Base-by-base conservation (phyloP, 2,113 vertebrate genomes). In the Epinephelus lanceolatus region DNA sequence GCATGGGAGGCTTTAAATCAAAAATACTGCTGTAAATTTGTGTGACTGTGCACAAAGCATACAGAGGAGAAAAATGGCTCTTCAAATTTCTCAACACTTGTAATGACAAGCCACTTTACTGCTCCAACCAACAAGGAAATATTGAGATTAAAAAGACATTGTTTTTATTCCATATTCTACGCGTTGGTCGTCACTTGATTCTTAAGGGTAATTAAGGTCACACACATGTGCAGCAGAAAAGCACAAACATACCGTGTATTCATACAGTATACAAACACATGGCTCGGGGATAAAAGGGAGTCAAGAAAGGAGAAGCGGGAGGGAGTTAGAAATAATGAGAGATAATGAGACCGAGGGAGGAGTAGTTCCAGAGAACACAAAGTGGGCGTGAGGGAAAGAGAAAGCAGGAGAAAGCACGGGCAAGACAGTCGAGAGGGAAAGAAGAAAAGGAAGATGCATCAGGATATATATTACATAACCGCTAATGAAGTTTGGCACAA, bases 341-440 rank as follows among this genome's bases (percentile, higher is more conserved):
- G 90, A 89, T 91, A 88, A 94, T 86, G 80, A 86, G 75, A 71
- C 1, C 1, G 68, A 70, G 68, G 85, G 90, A 83, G 88, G 90
- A 88, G 84, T 23, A 47, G 52, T 59, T 80, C 73, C 69, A 83
- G 77, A 74, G 83, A 81, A 81, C 23, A 76, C n/a, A 78, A 30
- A 78, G 65, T 71, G 84, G 68, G 81, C 14, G 63, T 62, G 74
- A 85, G 71, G 53, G 40, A 76, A 70, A 76, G 27, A 52, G 61
- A 47, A 7, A 27, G 37, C 23, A 37, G 21, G 68, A 85, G 67
- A 68, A 68, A 76, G 12, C 6, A 19, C 62, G 62, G 37, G 56
- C 55, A 71, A 17, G 70, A 77, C 37, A 25, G 47, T 52, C 27
- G 25, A 71, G 76, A 51, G 42, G 42, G 40, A 42, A 19, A 47